These are phyloP conservation scores for Sinelater perroti DNA, from an alignment of 2,888 invertebrate species.

Conservation along the genomic window DNA sequence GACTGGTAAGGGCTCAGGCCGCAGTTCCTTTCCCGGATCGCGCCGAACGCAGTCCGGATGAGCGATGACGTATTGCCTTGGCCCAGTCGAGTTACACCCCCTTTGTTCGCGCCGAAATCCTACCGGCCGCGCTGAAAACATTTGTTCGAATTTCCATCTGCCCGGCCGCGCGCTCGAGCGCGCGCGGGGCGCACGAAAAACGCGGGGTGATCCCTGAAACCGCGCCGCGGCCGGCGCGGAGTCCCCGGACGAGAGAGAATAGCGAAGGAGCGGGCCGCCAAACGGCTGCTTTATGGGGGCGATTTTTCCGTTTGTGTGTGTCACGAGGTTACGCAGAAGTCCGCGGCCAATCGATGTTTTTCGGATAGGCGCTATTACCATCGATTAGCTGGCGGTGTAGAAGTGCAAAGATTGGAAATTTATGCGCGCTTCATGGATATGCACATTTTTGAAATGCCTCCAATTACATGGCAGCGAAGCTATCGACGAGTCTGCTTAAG, in stretches of 20 bases:
- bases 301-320: too few relatives aligned
- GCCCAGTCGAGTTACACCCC: conserved; percentile 51
- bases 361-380: conserved; percentile 32
- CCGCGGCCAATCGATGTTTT: conserved; percentile 31
- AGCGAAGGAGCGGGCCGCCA: too few relatives aligned
- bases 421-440: conserved; percentile 29
- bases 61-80: conserved; percentile 57
- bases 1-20: conserved; percentile 41
- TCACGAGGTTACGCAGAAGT: too few relatives aligned
- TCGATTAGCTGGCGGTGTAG: conserved; percentile 32
- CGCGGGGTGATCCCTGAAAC: too few relatives aligned
- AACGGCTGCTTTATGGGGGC: too few relatives aligned
- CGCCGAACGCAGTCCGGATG: conserved; percentile 56
- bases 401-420: conserved; percentile 36
- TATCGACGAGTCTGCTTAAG: too few relatives aligned
- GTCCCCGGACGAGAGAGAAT: too few relatives aligned
- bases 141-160: conserved; percentile 33
- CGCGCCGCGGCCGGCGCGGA: too few relatives aligned
- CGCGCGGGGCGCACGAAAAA: too few relatives aligned
- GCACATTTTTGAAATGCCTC: conserved; percentile 26
- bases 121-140: conserved; percentile 49
- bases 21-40: conserved; percentile 48
- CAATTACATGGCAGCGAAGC: conserved; percentile 18
- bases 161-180: too few relatives aligned
- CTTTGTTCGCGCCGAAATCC: conserved; percentile 46